phyloP scores from a whole-genome alignment of 2,113 vertebrate genomes.

The Microtus ochrogaster region DNA sequence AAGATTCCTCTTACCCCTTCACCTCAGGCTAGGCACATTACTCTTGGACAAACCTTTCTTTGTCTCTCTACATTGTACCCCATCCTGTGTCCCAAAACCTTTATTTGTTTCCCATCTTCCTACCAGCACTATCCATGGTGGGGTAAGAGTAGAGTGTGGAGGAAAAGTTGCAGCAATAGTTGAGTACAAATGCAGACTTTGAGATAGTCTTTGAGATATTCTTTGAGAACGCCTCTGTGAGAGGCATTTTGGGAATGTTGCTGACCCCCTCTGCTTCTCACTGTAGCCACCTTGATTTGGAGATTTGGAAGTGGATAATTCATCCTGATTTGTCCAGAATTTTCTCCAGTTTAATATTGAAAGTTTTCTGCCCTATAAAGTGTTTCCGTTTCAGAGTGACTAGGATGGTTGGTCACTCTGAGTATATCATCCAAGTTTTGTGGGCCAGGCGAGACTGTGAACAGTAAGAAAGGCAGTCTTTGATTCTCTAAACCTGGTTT shows the following conservation, averaged over 20 bases:
- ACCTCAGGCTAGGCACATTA: background rate
- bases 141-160: background rate
- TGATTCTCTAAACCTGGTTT: constrained; percentile 55
- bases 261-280: background rate
- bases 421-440: background rate
- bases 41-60: background rate
- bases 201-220: background rate
- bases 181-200: background rate
- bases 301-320: background rate
- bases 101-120: background rate
- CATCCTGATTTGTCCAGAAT: background rate
- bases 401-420: background rate
- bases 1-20: background rate
- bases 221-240: background rate
- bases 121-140: background rate
- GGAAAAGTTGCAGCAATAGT: background rate
- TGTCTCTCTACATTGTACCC: background rate
- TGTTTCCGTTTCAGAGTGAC: background rate
- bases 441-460: background rate
- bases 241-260: background rate
- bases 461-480: background rate
- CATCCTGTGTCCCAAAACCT: background rate
- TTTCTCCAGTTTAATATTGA: background rate
- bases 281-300: background rate
- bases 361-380: background rate